Conservation (phyloP, 1,140 invertebrate species). For the Brachionus koreanus region DNA sequence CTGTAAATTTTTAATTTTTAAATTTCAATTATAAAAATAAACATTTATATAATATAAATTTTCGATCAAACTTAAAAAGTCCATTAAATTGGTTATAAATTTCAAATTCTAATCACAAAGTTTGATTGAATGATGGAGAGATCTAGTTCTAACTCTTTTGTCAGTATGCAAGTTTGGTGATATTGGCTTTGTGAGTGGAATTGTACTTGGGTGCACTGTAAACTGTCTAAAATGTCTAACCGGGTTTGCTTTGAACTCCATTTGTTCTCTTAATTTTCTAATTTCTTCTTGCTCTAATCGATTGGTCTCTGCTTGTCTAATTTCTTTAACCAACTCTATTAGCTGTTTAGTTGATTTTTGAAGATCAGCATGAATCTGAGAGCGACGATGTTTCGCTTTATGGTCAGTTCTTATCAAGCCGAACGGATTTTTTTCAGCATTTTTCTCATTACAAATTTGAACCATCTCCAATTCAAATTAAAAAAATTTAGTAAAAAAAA, state of each 20-base stretch:
- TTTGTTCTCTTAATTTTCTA: neutral
- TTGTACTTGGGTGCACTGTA: neutral
- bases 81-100: no score
- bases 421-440: neutral
- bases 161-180: constrained; percentile 4
- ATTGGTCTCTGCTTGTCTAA: neutral
- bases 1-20: neutral
- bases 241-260: constrained; percentile 24
- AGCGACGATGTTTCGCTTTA: neutral
- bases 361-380: neutral
- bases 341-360: constrained; percentile 14
- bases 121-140: neutral
- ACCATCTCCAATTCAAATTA: constrained; percentile 1
- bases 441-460: neutral
- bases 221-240: neutral
- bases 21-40: no score
- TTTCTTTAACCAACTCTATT: neutral
- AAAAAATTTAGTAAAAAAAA: neutral
- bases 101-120: neutral
- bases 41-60: no score
- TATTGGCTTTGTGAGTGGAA: neutral
- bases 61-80: no score
- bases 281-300: neutral
- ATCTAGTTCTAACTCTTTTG: neutral
- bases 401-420: neutral